These are phyloP conservation scores for Bombus impatiens DNA, from an alignment of 1,140 invertebrate species.

Conservation along the genomic window DNA sequence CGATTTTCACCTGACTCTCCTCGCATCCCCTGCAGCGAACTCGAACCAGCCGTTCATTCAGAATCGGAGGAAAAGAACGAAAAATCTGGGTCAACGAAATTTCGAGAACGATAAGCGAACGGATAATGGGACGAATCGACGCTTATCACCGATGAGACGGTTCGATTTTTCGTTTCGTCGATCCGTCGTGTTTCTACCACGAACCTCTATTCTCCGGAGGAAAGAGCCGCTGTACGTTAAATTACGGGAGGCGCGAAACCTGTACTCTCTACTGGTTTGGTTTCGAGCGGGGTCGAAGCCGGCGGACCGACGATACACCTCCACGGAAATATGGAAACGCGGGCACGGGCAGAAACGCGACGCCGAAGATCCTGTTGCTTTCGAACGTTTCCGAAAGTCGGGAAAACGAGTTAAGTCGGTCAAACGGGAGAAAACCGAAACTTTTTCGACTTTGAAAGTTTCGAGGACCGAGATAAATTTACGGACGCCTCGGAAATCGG, in stretches of 20 bases:
- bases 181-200: not conserved
- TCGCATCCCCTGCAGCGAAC: conserved; percentile 54
- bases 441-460: conserved; percentile 59
- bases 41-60: conserved; percentile 62
- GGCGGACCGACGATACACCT: not conserved
- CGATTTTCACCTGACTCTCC: conserved; percentile 71
- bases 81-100: conserved; percentile 63
- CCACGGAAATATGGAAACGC: not conserved
- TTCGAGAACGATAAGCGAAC: conserved; percentile 36
- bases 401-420: conserved; percentile 57
- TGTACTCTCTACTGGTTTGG: too few species aligned
- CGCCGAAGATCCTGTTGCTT: conserved; percentile 57
- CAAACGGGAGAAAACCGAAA: conserved; percentile 34
- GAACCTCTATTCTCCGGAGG: not conserved
- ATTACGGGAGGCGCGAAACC: not conserved
- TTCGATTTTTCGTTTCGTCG: conserved; percentile 16
- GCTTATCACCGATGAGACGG: not conserved
- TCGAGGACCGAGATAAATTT: conserved; percentile 14
- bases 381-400: conserved; percentile 33
- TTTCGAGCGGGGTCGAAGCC: not conserved
- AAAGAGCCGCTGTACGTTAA: not conserved
- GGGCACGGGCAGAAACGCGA: conserved; percentile 17
- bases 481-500: conserved; percentile 13
- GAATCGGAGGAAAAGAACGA: conserved; percentile 59
- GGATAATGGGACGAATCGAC: not conserved